Percentiles rank a stretch among this genome's conserved stretches.
Conservation (phyloP, 1,140 invertebrate genomes). For the Melipona quadrifasciata region DNA sequence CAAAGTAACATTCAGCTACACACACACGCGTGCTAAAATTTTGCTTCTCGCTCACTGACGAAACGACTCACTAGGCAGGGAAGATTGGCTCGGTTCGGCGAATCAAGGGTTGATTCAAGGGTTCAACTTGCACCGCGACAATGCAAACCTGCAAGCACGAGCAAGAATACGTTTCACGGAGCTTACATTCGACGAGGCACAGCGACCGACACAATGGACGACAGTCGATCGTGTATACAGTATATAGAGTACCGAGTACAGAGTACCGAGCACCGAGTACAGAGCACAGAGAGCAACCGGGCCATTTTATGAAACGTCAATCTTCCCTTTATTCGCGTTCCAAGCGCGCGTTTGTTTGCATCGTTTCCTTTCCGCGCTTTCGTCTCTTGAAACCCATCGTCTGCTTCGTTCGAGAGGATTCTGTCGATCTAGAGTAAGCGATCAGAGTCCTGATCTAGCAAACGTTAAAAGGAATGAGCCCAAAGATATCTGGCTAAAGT, state of each 20-base stretch:
- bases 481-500: no score
- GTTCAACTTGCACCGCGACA: not conserved
- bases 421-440: no score
- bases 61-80: not conserved
- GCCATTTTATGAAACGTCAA: conserved; percentile 10
- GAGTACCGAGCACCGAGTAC: no score
- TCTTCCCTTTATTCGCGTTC: not conserved
- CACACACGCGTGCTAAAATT: no score
- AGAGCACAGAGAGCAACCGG: no score
- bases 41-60: not conserved
- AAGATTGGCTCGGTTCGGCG: not conserved
- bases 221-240: not conserved
- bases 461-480: no score
- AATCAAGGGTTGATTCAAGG: conserved; percentile 10
- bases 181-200: not conserved
- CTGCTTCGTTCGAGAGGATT: not conserved
- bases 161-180: not conserved
- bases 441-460: no score
- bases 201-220: not conserved
- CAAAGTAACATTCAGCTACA: no score
- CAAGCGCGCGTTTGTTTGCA: no score
- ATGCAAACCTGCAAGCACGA: not conserved
- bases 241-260: no score
- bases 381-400: not conserved
- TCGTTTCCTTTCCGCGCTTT: not conserved